Conservation (phyloP, 2,888 invertebrate genomes). For the Heliconius erato region DNA sequence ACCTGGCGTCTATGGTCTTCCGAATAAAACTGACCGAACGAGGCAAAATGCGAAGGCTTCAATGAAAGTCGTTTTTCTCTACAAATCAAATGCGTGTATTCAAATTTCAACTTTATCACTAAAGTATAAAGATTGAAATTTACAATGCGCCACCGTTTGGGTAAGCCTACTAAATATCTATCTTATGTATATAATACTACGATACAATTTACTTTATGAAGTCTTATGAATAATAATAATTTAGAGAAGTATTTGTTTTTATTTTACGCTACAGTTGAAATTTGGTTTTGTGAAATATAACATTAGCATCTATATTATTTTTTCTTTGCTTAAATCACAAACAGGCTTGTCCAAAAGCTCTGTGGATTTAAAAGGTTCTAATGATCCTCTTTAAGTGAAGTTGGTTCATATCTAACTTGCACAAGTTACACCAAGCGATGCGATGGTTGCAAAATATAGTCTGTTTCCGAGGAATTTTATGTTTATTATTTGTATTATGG, state of each 20-base stretch:
- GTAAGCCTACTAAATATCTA: not conserved
- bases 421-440: not conserved
- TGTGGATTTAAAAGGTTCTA: not conserved
- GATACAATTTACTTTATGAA: not conserved
- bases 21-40: slow-evolving; percentile 49
- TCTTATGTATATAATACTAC: not conserved
- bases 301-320: not conserved
- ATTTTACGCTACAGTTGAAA: not conserved
- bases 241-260: slow-evolving; percentile 8
- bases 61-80: slow-evolving; percentile 34
- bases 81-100: not conserved
- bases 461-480: not conserved
- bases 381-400: not conserved
- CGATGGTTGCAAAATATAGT: not conserved
- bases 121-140: not conserved
- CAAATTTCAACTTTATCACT: slow-evolving; percentile 13
- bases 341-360: not conserved
- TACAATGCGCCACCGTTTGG: not conserved
- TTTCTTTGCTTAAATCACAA: not conserved
- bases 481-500: not conserved
- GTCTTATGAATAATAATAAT: not conserved
- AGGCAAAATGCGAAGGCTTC: slow-evolving; percentile 30
- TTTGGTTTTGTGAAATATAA: not conserved
- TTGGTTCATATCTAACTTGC: not conserved
- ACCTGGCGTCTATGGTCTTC: slow-evolving; percentile 47